A percentile compares a stretch with the other conserved stretches of the same genome.
Evolutionary conservation across 2,113 vertebrate genomes (phyloP).

Genomic region (Psilopsiagon aurifrons): DNA sequence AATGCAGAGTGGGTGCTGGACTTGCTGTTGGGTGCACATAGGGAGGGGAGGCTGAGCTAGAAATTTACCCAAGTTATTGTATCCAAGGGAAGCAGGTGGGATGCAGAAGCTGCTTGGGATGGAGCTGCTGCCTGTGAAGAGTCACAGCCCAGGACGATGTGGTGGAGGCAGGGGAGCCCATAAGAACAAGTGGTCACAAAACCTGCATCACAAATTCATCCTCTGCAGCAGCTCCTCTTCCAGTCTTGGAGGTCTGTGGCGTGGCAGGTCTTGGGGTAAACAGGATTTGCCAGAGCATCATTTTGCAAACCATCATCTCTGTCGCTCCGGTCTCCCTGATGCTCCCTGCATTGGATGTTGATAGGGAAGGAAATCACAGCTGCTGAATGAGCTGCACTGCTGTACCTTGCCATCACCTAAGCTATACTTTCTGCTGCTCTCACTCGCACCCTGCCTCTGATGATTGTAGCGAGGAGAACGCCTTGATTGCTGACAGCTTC

Average conservation of each 20-base stretch:
- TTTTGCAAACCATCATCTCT: not conserved
- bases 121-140: not conserved
- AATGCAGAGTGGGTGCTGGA: not conserved
- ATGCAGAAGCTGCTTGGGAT: not conserved
- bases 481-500: slow-evolving; percentile 75
- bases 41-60: not conserved
- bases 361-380: not conserved
- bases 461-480: slow-evolving; percentile 35
- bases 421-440: not conserved
- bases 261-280: not conserved
- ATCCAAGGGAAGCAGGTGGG: not conserved
- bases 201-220: not conserved
- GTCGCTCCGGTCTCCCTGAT: fast-evolving
- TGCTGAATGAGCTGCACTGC: not conserved
- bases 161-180: not conserved
- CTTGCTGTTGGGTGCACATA: fast-evolving
- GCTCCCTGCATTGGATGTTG: not conserved
- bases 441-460: not conserved
- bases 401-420: slow-evolving; percentile 14
- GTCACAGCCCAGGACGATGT: not conserved
- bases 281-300: not conserved
- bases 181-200: not conserved
- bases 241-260: fast-evolving
- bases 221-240: not conserved
- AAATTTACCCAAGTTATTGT: not conserved